Evolutionary conservation across 2,113 vertebrate genomes (phyloP).

Genomic region (Mesembrinibis cayennensis): DNA sequence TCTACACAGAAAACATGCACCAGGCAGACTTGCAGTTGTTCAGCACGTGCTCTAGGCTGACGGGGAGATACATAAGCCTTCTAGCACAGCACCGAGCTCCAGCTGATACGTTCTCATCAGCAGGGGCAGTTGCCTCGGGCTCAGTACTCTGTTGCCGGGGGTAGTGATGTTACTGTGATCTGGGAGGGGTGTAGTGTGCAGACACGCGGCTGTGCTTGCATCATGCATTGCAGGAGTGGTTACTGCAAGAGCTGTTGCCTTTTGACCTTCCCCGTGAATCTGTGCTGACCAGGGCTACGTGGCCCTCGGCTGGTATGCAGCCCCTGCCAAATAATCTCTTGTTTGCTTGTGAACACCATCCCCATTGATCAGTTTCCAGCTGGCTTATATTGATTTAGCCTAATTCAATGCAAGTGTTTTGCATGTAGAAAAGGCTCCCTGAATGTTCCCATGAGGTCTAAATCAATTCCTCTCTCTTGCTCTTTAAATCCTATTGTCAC

Average conservation of each 20-base stretch:
- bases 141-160: not conserved
- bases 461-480: slow-evolving; percentile 28
- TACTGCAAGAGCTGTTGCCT: not conserved
- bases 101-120: rapidly evolving
- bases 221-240: not conserved
- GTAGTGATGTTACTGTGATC: not conserved
- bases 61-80: rapidly evolving
- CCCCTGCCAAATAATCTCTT: not conserved
- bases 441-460: slow-evolving; percentile 43
- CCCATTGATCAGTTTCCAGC: slow-evolving; percentile 19
- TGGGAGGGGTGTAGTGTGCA: not conserved
- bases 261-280: not conserved
- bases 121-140: not conserved
- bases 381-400: slow-evolving; percentile 43
- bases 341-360: not conserved
- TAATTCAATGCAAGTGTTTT: slow-evolving; percentile 55
- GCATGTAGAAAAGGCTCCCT: not conserved
- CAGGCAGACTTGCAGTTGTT: not conserved
- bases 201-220: not conserved
- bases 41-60: not conserved
- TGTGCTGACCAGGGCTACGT: not conserved
- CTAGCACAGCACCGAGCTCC: not conserved
- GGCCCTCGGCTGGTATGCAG: not conserved
- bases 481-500: slow-evolving; percentile 56
- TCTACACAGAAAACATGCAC: not conserved